Evolutionary conservation across 1,140 invertebrate species (phyloP).

Genomic region (Antheraea mylitta): DNA sequence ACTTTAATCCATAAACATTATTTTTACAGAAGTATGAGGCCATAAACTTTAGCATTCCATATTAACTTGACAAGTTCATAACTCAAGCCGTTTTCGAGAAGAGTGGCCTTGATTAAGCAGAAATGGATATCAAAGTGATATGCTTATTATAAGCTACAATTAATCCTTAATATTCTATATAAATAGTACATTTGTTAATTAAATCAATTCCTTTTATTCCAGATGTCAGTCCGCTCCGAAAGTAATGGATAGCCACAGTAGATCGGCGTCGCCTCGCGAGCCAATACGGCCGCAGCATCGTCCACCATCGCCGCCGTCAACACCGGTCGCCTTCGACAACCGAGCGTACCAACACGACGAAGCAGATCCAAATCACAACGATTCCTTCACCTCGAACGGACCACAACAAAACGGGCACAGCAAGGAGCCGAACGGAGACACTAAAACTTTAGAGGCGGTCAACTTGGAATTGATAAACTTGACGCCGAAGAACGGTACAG

Average conservation of each 20-base stretch:
- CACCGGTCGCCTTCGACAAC: slow-evolving; percentile 64
- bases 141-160: no score
- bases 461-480: slow-evolving; percentile 89
- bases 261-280: slow-evolving; percentile 69
- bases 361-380: slow-evolving; percentile 65
- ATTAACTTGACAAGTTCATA: no score
- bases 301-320: slow-evolving; percentile 58
- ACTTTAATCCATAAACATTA: no score
- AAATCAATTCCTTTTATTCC: slow-evolving; percentile 28
- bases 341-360: slow-evolving; percentile 65
- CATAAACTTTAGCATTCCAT: no score
- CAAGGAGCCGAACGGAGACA: slow-evolving; percentile 61
- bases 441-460: slow-evolving; percentile 83
- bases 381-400: slow-evolving; percentile 59
- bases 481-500: slow-evolving; percentile 82
- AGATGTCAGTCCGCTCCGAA: slow-evolving; percentile 73
- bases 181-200: no score
- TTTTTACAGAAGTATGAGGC: no score
- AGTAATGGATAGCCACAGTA: slow-evolving; percentile 71
- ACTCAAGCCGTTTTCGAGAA: no score
- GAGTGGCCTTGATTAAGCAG: no score
- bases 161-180: no score
- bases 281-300: slow-evolving; percentile 58
- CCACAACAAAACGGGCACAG: slow-evolving; percentile 54
- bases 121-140: no score